Evolutionary conservation across 2,113 vertebrate species (phyloP).

Genomic region (Chinchilla lanigera): DNA sequence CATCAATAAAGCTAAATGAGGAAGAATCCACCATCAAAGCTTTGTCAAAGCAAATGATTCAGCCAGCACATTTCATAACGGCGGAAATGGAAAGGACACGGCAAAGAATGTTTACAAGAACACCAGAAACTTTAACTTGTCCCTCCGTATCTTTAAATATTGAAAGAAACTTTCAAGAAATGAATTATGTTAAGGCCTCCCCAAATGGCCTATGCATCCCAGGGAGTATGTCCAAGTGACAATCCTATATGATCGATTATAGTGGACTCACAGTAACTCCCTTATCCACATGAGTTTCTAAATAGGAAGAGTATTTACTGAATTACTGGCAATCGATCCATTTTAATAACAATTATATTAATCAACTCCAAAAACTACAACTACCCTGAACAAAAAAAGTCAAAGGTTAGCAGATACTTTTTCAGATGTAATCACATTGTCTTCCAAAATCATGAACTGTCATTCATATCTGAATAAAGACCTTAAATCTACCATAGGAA

Average conservation of each 20-base stretch:
- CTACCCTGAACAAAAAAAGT: background rate
- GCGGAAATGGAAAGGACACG: conserved; percentile 21
- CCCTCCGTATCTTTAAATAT: conserved; percentile 57
- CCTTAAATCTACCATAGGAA: background rate
- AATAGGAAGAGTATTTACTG: conserved; percentile 52
- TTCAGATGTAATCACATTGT: background rate
- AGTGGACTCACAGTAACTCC: background rate
- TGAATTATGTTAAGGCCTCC: background rate
- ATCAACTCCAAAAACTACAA: conserved; percentile 54
- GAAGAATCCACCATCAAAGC: conserved; percentile 30
- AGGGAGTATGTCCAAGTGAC: background rate
- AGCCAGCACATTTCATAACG: background rate
- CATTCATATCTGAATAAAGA: conserved; percentile 12
- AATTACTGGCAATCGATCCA: conserved; percentile 45
- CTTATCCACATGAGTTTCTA: background rate
- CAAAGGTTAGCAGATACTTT: conserved; percentile 26
- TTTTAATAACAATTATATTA: conserved; percentile 53
- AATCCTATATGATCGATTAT: background rate
- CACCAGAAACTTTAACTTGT: background rate
- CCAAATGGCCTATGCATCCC: background rate
- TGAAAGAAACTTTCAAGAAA: conserved; percentile 12
- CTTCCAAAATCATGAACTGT: conserved; percentile 15
- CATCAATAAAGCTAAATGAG: conserved; percentile 61
- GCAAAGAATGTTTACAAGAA: background rate
- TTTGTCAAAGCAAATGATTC: conserved; percentile 45